These are phyloP conservation scores for Agonopterix heracliana DNA, from an alignment of 2,888 invertebrate species.

Conservation along the genomic window DNA sequence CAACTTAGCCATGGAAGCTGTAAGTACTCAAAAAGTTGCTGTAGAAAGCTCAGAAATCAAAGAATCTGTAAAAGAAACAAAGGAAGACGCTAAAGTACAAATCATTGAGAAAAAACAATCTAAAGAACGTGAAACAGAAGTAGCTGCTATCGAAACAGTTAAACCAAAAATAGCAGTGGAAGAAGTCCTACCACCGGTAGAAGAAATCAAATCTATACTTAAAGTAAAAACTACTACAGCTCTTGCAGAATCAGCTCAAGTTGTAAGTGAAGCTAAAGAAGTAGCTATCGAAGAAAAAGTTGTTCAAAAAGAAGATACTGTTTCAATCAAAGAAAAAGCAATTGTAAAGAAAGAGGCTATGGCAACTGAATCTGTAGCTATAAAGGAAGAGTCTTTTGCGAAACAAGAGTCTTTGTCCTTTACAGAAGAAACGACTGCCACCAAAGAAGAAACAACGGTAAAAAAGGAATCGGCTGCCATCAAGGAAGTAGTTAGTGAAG, in stretches of 20 bases:
- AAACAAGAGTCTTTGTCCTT: no score
- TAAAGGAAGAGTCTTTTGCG: neutral
- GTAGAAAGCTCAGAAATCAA: slow-evolving; percentile 20
- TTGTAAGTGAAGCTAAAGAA: no score
- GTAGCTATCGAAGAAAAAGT: neutral
- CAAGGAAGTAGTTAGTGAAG: no score
- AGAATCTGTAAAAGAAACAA: slow-evolving; percentile 21
- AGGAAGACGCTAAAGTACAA: slow-evolving; percentile 14
- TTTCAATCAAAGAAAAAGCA: neutral
- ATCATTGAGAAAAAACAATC: neutral
- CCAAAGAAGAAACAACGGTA: no score
- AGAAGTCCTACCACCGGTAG: no score
- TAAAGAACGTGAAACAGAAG: slow-evolving; percentile 6
- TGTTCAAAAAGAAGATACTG: slow-evolving; percentile 10
- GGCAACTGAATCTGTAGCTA: neutral
- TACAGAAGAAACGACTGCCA: no score
- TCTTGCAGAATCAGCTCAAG: no score
- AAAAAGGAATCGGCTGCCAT: no score
- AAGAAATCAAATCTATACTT: no score
- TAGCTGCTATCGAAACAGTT: slow-evolving; percentile 8
- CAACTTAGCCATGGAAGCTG: slow-evolving; percentile 20
- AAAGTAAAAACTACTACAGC: no score
- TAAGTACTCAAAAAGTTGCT: slow-evolving; percentile 24
- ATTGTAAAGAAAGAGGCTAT: neutral
- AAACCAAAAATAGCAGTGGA: no score